phyloP scores from a whole-genome alignment of 2,113 vertebrate species.

The Cinclus cinclus region DNA sequence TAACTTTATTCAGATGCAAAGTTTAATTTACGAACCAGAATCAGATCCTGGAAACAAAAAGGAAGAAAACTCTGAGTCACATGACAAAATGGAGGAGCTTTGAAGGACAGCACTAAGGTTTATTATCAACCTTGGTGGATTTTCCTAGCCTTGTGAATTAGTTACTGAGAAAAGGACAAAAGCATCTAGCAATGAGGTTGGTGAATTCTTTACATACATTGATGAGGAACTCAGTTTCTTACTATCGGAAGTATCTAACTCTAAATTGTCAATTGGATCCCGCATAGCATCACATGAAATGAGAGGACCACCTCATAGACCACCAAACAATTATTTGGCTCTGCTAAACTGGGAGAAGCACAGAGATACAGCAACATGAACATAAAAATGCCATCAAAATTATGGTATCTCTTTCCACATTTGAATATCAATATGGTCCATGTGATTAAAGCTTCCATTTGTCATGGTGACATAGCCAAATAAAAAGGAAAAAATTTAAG shows the following conservation, averaged over 20 bases:
- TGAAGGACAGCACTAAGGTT: not conserved
- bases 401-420: not conserved
- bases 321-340: not conserved
- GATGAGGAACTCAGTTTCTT: not conserved
- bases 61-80: not conserved
- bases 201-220: not conserved
- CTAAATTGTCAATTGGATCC: not conserved
- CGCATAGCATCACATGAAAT: not conserved
- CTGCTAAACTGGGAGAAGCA: not conserved
- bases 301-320: not conserved
- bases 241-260: not conserved
- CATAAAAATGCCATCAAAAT: not conserved
- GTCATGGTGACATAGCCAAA: not conserved
- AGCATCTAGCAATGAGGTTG: not conserved
- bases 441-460: not conserved
- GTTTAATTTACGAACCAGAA: not conserved
- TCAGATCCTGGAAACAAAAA: not conserved
- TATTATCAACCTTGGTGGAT: not conserved
- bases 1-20: not conserved
- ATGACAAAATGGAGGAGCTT: not conserved
- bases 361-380: not conserved
- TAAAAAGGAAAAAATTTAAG: not conserved
- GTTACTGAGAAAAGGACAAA: not conserved
- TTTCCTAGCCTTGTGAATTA: not conserved
- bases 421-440: not conserved